Percentiles rank a stretch among this genome's conserved stretches.
Conservation (phyloP, 2,888 invertebrate genomes). For the Ennomos quercinarius region DNA sequence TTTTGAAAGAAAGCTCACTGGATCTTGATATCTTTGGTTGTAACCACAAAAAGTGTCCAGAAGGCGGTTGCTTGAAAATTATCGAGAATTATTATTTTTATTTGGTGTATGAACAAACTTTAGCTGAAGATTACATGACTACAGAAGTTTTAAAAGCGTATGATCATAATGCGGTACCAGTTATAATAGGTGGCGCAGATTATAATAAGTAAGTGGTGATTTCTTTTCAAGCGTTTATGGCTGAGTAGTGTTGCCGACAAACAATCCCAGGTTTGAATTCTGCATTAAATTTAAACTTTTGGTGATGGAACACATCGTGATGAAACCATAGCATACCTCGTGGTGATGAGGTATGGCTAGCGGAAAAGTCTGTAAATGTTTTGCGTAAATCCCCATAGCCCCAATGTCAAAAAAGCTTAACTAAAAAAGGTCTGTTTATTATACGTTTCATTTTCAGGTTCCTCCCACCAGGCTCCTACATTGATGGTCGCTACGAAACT, state of each 20-base stretch:
- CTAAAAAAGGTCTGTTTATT: too few species aligned
- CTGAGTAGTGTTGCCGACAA: too few species aligned
- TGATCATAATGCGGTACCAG: constrained; percentile 86
- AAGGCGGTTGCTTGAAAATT: constrained; percentile 49
- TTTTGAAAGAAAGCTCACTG: constrained; percentile 61
- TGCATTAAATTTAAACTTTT: too few species aligned
- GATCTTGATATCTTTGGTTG: constrained; percentile 81
- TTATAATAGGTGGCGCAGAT: constrained; percentile 88
- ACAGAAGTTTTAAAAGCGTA: constrained; percentile 70
- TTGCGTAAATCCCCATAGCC: too few species aligned
- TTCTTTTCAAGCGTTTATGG: too few species aligned
- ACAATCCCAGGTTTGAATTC: too few species aligned
- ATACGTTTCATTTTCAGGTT: constrained; percentile 56
- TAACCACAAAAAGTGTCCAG: constrained; percentile 51
- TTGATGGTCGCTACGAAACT: constrained; percentile 48
- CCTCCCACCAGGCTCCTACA: constrained; percentile 68
- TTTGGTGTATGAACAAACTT: constrained; percentile 59
- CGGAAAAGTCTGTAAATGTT: too few species aligned
- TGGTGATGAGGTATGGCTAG: too few species aligned
- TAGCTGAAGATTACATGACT: constrained; percentile 68
- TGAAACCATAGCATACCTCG: not conserved
- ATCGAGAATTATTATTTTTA: constrained; percentile 69
- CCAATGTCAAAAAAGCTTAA: too few species aligned
- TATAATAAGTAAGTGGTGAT: constrained; percentile 73
- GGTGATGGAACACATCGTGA: not conserved